phyloP scores from a whole-genome alignment of 1,140 invertebrate species.

The Bombus sibiricus region DNA sequence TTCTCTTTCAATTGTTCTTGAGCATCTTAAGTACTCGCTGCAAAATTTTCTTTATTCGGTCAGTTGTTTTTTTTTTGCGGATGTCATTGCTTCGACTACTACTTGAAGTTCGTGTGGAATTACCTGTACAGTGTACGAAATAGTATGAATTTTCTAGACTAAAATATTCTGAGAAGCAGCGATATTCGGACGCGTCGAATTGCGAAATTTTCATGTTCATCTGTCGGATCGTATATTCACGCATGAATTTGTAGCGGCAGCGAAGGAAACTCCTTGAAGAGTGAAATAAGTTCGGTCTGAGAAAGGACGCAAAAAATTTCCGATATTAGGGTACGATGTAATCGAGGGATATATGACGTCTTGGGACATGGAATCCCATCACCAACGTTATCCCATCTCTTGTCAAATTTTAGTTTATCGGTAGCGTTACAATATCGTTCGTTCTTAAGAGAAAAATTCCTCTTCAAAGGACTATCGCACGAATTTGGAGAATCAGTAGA shows the following conservation, averaged over 20 bases:
- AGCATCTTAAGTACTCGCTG: no score
- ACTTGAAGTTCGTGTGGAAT: no score
- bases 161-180: background rate
- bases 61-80: no score
- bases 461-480: background rate
- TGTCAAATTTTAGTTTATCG: background rate
- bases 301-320: background rate
- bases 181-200: background rate
- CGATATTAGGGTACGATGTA: background rate
- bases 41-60: no score
- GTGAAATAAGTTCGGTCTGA: background rate
- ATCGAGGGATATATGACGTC: background rate
- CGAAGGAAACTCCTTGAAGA: background rate
- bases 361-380: no score
- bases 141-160: background rate
- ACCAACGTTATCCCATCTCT: no score
- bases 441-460: background rate
- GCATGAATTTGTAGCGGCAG: background rate
- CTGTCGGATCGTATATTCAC: background rate
- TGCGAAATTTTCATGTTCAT: background rate
- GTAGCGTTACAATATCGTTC: background rate
- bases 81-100: no score
- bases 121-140: no score
- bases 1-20: no score
- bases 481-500: background rate